phyloP scores from a whole-genome alignment of 2,888 invertebrate genomes.

The Myopa tessellatipennis region DNA sequence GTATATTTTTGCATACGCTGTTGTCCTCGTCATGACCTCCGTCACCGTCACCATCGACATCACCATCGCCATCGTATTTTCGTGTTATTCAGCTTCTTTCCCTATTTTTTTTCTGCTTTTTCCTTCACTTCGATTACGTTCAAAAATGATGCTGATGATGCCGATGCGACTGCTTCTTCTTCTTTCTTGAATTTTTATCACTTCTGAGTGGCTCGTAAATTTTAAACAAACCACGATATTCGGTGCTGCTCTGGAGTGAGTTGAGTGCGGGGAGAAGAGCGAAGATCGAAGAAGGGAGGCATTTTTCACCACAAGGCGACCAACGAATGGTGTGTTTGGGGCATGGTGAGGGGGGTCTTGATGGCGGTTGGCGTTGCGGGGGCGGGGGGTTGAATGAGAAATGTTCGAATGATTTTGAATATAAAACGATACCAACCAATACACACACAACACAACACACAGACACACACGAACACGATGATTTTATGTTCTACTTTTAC shows the following conservation, averaged over 20 bases:
- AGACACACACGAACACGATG: not conserved
- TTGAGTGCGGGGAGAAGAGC: not conserved
- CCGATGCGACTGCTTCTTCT: not conserved
- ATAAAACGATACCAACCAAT: not conserved
- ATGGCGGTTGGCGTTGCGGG: no score
- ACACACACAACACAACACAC: not conserved
- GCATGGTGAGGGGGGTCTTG: no score
- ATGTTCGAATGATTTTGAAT: not conserved
- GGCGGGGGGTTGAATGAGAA: no score
- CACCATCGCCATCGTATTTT: not conserved
- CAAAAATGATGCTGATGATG: not conserved
- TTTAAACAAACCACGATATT: not conserved
- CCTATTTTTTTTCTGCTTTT: not conserved
- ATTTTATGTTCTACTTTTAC: not conserved
- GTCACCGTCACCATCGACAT: not conserved
- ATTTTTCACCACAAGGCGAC: not conserved
- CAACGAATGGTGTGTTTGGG: no score
- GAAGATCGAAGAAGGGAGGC: not conserved
- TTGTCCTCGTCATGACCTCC: not conserved
- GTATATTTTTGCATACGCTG: not conserved
- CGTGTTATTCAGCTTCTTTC: not conserved
- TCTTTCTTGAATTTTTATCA: slow-evolving; percentile 24
- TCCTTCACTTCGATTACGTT: not conserved
- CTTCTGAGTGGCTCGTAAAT: slow-evolving; percentile 23
- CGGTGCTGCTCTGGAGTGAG: not conserved